Percentiles rank a stretch among this genome's conserved stretches.
phyloP scores from a whole-genome alignment of 2,113 vertebrate species.

The Hemichromis elongatus region DNA sequence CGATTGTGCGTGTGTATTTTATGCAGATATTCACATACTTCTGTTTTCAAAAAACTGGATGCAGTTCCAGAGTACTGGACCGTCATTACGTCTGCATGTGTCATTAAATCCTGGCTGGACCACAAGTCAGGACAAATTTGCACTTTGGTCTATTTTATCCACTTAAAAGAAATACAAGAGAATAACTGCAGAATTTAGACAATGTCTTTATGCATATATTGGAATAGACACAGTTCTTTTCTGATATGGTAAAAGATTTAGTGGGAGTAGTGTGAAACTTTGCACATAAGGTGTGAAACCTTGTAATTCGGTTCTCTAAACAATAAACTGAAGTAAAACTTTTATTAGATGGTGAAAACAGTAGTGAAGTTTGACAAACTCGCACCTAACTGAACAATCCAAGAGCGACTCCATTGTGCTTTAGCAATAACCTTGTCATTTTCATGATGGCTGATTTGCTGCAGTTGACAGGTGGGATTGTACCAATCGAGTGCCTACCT shows the following conservation, averaged over 20 bases:
- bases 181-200: neutral
- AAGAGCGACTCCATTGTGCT: neutral
- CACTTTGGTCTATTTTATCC: neutral
- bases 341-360: neutral
- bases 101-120: neutral
- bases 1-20: neutral
- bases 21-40: neutral
- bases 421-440: constrained; percentile 8
- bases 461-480: constrained; percentile 57
- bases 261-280: neutral
- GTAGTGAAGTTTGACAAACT: neutral
- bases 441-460: constrained; percentile 37
- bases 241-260: neutral
- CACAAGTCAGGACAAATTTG: neutral
- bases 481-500: constrained; percentile 38
- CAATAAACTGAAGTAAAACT: neutral
- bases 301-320: neutral
- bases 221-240: neutral
- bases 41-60: neutral
- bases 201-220: neutral
- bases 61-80: neutral
- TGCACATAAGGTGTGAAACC: neutral
- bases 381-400: neutral
- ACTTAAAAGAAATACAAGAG: neutral
- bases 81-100: neutral